Base-by-base conservation (phyloP, 1,140 invertebrate genomes). In the Wasmannia auropunctata region DNA sequence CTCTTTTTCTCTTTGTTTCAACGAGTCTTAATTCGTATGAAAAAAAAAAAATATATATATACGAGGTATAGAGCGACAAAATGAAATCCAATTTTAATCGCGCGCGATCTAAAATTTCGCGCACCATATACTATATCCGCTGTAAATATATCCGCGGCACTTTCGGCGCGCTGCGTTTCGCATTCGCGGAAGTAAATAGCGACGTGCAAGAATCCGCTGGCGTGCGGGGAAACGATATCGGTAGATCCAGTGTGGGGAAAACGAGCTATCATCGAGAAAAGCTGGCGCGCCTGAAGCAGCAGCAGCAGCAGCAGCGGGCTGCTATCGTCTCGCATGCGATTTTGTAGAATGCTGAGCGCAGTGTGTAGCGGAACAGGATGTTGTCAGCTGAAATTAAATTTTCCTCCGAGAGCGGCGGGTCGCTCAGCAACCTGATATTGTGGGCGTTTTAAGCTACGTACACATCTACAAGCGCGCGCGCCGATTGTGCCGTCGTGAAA, bases 361-460 rank as follows among this genome's bases (percentile, higher is more conserved):
- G 86, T 87, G 88, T 90, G 89, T 81, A 87, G 63, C 89, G 89
- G 89, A 90, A 90, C 89, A 90, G 89, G 89, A 90, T 90, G 89
- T 90, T 90, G 89, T 90, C 89, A 90, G 89, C 89, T 90, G 88
- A 90, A 90, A 90, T 90, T 90, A 90, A 90, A 90, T 90, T 90
- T 90, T 90, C 89, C 89, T 90, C 86, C 75, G 80, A 81, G 89
- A 90, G 86, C 89, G 89, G 70, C 86, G 86, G 80, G 88, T 90
- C 89, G 89, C 89, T 76, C 88, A 43, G 88, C 88, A 90, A 90
- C 89, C 86, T 85, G 88, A 90, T 87, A 87, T 90, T 87, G 74
- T 90, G 88, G 86, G 86, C 88, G 89, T 90, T 67, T 67, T 90
- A 90, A 90, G 86, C 89, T 90, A 62, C 89, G 88, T 90, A 90